phyloP scores from a whole-genome alignment of 2,113 vertebrate species.

The Muscicapa adusta region DNA sequence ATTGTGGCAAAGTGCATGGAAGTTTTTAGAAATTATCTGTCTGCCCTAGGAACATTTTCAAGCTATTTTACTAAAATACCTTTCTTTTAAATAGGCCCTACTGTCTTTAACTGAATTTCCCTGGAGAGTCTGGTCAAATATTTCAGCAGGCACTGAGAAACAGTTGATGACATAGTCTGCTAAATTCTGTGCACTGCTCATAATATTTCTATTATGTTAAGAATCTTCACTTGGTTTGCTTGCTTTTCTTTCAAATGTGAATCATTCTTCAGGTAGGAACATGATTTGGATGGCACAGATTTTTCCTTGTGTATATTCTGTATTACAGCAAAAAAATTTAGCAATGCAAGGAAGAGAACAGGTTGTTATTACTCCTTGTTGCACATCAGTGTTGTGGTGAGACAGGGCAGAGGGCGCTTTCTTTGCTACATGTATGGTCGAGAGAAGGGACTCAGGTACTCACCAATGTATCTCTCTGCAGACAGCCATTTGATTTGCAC shows the following conservation, averaged over 20 bases:
- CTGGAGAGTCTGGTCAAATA: background rate
- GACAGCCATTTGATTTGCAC: background rate
- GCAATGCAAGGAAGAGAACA: background rate
- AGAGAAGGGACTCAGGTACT: background rate
- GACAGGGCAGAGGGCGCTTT: background rate
- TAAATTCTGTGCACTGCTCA: background rate
- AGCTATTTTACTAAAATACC: background rate
- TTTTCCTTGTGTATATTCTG: background rate
- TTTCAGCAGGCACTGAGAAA: background rate
- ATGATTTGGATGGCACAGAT: background rate
- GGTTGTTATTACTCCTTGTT: background rate
- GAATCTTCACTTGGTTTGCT: background rate
- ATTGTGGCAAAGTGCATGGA: accelerated
- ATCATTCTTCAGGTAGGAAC: background rate
- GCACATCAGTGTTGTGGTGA: background rate
- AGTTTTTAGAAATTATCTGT: background rate
- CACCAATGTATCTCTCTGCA: accelerated
- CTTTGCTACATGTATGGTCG: accelerated
- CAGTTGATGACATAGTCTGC: background rate
- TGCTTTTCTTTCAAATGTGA: background rate
- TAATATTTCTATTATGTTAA: background rate
- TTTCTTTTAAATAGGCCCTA: background rate
- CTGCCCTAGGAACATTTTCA: background rate
- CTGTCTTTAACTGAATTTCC: background rate
- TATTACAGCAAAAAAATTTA: background rate